These are phyloP conservation scores for Alloplasta piceator DNA, from an alignment of 2,888 invertebrate species.

Conservation along the genomic window DNA sequence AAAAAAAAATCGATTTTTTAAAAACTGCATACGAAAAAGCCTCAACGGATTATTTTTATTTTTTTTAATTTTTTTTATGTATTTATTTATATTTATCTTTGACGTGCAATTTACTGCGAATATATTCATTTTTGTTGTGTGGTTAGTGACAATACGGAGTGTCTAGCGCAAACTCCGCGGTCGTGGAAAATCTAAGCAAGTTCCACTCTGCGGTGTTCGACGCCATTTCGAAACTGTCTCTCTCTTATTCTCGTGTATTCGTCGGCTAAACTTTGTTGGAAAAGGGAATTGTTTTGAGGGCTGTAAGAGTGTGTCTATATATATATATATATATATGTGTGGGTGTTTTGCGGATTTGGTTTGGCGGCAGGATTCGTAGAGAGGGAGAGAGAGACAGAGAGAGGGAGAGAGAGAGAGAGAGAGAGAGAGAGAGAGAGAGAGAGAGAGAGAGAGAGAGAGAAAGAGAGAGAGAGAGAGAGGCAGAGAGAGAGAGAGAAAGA, in stretches of 20 bases:
- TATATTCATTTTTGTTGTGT: not conserved
- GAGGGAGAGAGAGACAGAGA: conserved; percentile 6
- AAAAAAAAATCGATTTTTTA: too few relatives aligned
- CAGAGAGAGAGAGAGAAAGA: conserved; percentile 12
- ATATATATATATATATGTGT: not conserved
- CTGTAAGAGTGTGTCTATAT: not conserved
- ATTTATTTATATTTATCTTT: too few relatives aligned
- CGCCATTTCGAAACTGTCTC: conserved; percentile 11
- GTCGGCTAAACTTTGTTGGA: conserved; percentile 46
- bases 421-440: conserved; percentile 17
- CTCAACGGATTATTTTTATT: too few relatives aligned
- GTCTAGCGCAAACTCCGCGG: not conserved
- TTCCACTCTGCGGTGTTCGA: not conserved
- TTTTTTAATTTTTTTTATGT: too few relatives aligned
- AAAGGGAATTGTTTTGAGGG: conserved; percentile 27
- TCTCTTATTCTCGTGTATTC: not conserved
- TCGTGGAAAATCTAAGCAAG: conserved; percentile 8
- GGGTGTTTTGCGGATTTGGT: conserved; percentile 31
- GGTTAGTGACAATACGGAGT: too few relatives aligned
- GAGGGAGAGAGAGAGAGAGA: conserved; percentile 17
- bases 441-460: conserved; percentile 13
- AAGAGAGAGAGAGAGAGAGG: conserved; percentile 11
- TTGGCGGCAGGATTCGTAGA: conserved; percentile 6
- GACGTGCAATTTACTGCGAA: conserved; percentile 1
- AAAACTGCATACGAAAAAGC: too few relatives aligned